Percentiles rank a stretch among this genome's conserved stretches.
Evolutionary conservation across 1,140 invertebrate genomes (phyloP).

Genomic region (Andrena cerasifolii): DNA sequence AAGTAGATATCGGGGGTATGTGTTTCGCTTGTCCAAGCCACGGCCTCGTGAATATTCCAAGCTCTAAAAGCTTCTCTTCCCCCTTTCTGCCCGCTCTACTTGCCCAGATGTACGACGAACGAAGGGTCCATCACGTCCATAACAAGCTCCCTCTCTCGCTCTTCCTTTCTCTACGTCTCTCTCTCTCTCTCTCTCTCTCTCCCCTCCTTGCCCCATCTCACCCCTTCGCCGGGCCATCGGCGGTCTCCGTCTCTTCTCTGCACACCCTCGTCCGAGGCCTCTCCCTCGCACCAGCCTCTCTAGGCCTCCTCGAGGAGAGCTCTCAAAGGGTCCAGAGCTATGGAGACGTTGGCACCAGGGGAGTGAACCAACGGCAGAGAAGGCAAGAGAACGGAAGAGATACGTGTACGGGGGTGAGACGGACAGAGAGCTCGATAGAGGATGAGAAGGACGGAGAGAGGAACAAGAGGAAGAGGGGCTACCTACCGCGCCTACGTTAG

Average conservation of each 20-base stretch:
- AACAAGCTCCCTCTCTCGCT: slow-evolving; percentile 68
- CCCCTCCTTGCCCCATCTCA: slow-evolving; percentile 22
- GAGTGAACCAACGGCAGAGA: slow-evolving; percentile 61
- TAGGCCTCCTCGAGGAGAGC: slow-evolving; percentile 62
- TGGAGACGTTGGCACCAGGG: slow-evolving; percentile 66
- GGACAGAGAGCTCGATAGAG: slow-evolving; percentile 9
- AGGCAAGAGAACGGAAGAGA: slow-evolving; percentile 61
- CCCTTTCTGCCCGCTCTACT: slow-evolving; percentile 63
- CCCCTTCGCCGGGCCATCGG: background rate
- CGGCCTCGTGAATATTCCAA: slow-evolving; percentile 79
- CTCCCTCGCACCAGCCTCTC: slow-evolving; percentile 43
- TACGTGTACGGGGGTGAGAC: slow-evolving; percentile 20
- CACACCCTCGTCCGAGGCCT: slow-evolving; percentile 8
- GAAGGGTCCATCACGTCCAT: slow-evolving; percentile 78
- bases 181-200: slow-evolving; percentile 13
- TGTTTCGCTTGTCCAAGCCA: slow-evolving; percentile 80
- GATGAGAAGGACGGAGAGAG: slow-evolving; percentile 52
- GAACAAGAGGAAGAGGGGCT: slow-evolving; percentile 65
- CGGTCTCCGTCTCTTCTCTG: slow-evolving; percentile 15
- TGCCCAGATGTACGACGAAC: slow-evolving; percentile 70
- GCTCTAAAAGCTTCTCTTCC: slow-evolving; percentile 77
- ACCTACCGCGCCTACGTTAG: slow-evolving; percentile 76
- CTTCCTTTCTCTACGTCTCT: no score
- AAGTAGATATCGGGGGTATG: slow-evolving; percentile 67
- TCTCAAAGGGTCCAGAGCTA: slow-evolving; percentile 68